Evolutionary conservation across 30 jellyfish, hydroid and myxozoan genomes (phyloP).

Genomic region (Nemopilema nomurai): DNA sequence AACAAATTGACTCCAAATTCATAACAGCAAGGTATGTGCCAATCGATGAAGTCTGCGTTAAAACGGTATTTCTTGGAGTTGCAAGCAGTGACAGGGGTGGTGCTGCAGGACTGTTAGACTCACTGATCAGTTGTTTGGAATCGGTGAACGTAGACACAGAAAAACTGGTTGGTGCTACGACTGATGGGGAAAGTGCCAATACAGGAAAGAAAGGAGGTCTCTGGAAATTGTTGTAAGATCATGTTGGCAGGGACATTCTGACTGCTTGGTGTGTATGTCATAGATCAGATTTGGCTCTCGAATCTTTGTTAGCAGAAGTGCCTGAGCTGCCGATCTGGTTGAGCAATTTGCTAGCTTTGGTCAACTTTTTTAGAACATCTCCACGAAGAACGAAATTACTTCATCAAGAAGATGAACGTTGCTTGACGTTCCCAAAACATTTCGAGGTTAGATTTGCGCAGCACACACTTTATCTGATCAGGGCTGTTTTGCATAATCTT

Average conservation of each 20-base stretch:
- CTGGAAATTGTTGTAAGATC: conserved; percentile 42
- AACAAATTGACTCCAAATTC: conserved; percentile 54
- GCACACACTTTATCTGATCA: conserved; percentile 43
- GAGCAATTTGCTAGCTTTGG: conserved; percentile 32
- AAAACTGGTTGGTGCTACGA: conserved; percentile 42
- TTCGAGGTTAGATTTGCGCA: conserved; percentile 40
- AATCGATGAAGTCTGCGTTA: conserved; percentile 34
- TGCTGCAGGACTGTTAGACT: conserved; percentile 33
- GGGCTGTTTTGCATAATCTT: conserved; percentile 36
- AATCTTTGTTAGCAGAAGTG: conserved; percentile 53
- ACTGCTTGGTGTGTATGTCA: conserved; percentile 54
- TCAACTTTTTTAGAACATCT: conserved; percentile 41
- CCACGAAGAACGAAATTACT: conserved; percentile 44
- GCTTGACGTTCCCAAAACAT: conserved; percentile 24
- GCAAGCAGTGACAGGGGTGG: conserved; percentile 53
- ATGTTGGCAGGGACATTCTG: conserved; percentile 46
- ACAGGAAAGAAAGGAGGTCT: conserved; percentile 39
- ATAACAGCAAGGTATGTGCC: conserved; percentile 60
- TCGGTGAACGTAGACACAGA: conserved; percentile 22
- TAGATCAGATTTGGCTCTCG: conserved; percentile 56
- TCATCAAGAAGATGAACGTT: conserved; percentile 17
- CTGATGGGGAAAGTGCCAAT: conserved; percentile 48
- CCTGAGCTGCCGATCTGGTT: conserved; percentile 34
- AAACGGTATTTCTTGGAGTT: conserved; percentile 58
- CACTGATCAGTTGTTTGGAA: conserved; percentile 22